Evolutionary conservation across 2,888 invertebrate species (phyloP), one percentile per base, ranked within the genome.

Genomic region (Caenorhabditis parvicauda): DNA sequence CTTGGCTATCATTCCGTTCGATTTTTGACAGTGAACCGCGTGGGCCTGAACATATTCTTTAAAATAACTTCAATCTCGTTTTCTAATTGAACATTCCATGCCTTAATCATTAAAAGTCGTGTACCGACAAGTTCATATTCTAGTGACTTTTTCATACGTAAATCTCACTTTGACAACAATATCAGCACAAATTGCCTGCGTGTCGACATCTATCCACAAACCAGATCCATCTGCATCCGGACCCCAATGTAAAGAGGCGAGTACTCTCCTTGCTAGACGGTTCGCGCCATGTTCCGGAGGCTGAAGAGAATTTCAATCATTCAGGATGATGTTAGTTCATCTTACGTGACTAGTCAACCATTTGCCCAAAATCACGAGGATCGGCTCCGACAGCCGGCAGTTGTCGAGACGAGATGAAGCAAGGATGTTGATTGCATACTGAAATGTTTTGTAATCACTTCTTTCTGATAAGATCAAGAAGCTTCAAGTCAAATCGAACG

Each of bases 1-100:
- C 48, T 77, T 79, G 12, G 75, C 60, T 24, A 80, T 77, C 64
- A 77, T 67, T 19, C 68, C 70, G 43, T 80, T 79, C 7, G 70
- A 67, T 3, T 58, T 57, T 27, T 72, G 70, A 46, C 80, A 80
- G 32, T 80, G 79, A 12, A 68, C 70, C 19, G 74, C 64, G 51
- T 80, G 80, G 3, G 77, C 76, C 51, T 61, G 41, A 37, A 44
- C 35, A 9, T 42, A 12, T 42, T 17, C 17, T 7, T 45, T 22
- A 24, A n/a, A 44, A 19, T 22, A 22, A 22, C 45, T 6, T 12
- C 45, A n/a, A 22, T n/a, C n/a, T n/a, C n/a, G n/a, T n/a, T n/a
- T n/a, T n/a, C n/a, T n/a, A n/a, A n/a, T n/a, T n/a, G n/a, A n/a
- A n/a, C n/a, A n/a, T n/a, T n/a, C n/a, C n/a, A n/a, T n/a, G n/a